Conservation (phyloP, 2,888 invertebrate species). For the Morinoia aosen region DNA sequence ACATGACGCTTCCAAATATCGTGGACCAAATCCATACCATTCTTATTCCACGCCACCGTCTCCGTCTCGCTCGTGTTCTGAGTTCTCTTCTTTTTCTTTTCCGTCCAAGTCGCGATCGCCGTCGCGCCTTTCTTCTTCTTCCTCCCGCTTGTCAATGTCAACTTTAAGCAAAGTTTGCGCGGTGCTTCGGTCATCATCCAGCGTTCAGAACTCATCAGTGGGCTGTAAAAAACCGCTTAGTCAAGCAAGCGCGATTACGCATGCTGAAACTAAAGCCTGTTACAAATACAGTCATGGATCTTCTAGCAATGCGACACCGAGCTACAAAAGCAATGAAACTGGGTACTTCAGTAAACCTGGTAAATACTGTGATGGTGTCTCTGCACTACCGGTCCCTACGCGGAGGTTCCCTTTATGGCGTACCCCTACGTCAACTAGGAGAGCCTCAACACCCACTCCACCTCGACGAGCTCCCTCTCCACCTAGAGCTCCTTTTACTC, state of each 20-base stretch:
- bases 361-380: not conserved
- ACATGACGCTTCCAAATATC: not conserved
- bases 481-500: slow-evolving; percentile 53
- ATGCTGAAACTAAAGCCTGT: not conserved
- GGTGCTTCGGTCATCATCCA: slow-evolving; percentile 28
- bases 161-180: slow-evolving; percentile 38
- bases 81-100: slow-evolving; percentile 38
- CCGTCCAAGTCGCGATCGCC: slow-evolving; percentile 31
- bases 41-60: slow-evolving; percentile 49
- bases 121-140: slow-evolving; percentile 33
- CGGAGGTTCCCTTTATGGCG: slow-evolving; percentile 39
- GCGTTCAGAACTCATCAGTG: not conserved
- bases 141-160: slow-evolving; percentile 42
- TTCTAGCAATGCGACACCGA: not conserved
- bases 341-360: not conserved
- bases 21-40: not conserved
- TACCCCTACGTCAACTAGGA: slow-evolving; percentile 31
- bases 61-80: slow-evolving; percentile 39
- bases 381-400: not conserved
- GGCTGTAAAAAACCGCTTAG: not conserved
- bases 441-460: slow-evolving; percentile 43
- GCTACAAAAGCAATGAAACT: not conserved
- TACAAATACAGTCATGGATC: not conserved
- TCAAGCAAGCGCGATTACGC: not conserved
- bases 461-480: slow-evolving; percentile 32